Evolutionary conservation across 2,113 vertebrate genomes (phyloP).

Genomic region (Numenius arquata): DNA sequence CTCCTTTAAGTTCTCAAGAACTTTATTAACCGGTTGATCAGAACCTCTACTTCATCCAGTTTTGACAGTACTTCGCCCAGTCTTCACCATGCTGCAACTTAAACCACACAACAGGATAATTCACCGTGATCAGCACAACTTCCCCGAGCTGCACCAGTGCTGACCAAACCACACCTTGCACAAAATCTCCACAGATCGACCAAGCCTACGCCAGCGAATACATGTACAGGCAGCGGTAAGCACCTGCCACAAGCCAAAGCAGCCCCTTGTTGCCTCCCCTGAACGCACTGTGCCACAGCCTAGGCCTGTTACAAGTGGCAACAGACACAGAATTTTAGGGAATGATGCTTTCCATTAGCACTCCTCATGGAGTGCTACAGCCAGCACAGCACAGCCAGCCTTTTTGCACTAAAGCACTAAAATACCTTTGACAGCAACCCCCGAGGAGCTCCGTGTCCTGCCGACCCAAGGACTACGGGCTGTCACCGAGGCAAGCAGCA

Average conservation of each 20-base stretch:
- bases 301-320: accelerated
- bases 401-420: accelerated
- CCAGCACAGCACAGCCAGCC: background rate
- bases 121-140: accelerated
- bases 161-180: too few relatives aligned
- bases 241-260: accelerated
- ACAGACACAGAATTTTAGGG: accelerated
- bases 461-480: accelerated
- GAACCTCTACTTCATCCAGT: background rate
- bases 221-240: accelerated
- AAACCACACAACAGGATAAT: background rate
- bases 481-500: background rate
- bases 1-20: background rate
- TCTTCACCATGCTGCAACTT: accelerated
- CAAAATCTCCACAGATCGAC: accelerated
- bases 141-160: background rate
- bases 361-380: accelerated
- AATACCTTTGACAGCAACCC: accelerated
- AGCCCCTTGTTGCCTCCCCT: accelerated
- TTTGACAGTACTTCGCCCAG: accelerated
- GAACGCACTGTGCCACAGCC: accelerated
- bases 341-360: accelerated
- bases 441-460: accelerated
- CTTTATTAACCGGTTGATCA: background rate
- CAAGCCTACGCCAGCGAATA: accelerated